Evolutionary conservation across 2,888 invertebrate species (phyloP).

Genomic region (Drosophila lacicola): DNA sequence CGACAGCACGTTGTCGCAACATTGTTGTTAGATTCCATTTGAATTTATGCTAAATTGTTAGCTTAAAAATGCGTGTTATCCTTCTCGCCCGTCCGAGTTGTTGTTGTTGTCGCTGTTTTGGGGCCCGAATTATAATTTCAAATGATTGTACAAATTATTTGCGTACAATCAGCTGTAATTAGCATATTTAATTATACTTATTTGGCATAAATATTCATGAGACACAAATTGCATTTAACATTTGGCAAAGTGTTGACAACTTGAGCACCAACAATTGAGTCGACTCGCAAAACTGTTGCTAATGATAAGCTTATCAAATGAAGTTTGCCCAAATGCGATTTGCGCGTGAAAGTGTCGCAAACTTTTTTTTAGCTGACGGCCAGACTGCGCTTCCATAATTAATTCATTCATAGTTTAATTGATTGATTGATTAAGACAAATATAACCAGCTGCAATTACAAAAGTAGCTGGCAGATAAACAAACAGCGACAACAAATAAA

Average conservation of each 20-base stretch:
- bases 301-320: slow-evolving; percentile 43
- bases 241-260: slow-evolving; percentile 63
- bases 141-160: slow-evolving; percentile 76
- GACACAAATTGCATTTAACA: slow-evolving; percentile 66
- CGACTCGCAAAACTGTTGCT: slow-evolving; percentile 26
- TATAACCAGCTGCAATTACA: slow-evolving; percentile 17
- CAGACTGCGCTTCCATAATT: slow-evolving; percentile 22
- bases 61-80: slow-evolving; percentile 76
- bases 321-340: slow-evolving; percentile 12
- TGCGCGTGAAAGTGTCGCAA: not conserved
- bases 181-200: slow-evolving; percentile 76
- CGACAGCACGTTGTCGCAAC: slow-evolving; percentile 42
- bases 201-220: slow-evolving; percentile 76
- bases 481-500: slow-evolving; percentile 45
- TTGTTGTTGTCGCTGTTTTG: slow-evolving; percentile 17
- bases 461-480: slow-evolving; percentile 15
- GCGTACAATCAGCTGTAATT: slow-evolving; percentile 78
- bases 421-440: slow-evolving; percentile 44
- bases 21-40: slow-evolving; percentile 67
- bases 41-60: slow-evolving; percentile 77
- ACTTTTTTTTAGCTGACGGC: not conserved
- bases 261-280: slow-evolving; percentile 52
- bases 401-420: slow-evolving; percentile 19
- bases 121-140: slow-evolving; percentile 72
- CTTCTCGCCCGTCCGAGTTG: slow-evolving; percentile 49